These are phyloP conservation scores for Echiichthys vipera DNA, from an alignment of 2,797 vertebrate species.

Conservation along the genomic window DNA sequence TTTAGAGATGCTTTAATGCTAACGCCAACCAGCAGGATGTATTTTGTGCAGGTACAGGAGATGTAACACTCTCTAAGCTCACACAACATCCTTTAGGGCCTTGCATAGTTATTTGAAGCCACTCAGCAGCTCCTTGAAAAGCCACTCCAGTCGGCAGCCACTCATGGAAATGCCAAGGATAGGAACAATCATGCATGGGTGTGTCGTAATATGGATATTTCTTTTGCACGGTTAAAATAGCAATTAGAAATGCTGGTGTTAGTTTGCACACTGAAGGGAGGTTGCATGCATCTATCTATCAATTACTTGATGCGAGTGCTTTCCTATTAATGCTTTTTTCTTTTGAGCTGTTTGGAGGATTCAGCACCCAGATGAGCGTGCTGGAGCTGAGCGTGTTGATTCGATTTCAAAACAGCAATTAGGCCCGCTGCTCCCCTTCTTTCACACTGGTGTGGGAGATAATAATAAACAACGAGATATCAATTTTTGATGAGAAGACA, in stretches of 20 bases:
- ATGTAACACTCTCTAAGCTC: slow-evolving; percentile 41
- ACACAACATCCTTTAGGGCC: slow-evolving; percentile 47
- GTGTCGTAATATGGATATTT: slow-evolving; percentile 16
- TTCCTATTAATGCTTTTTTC: slow-evolving; percentile 26
- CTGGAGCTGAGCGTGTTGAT: slow-evolving; percentile 24
- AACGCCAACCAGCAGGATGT: slow-evolving; percentile 28
- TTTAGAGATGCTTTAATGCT: slow-evolving; percentile 44
- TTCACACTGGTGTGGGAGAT: slow-evolving; percentile 43
- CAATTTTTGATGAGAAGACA: slow-evolving; percentile 66
- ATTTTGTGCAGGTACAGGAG: slow-evolving; percentile 47
- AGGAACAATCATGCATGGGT: slow-evolving; percentile 23
- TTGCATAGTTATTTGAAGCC: slow-evolving; percentile 49
- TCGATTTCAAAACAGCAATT: slow-evolving; percentile 52
- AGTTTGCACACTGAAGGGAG: slow-evolving; percentile 1
- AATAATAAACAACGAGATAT: slow-evolving; percentile 62
- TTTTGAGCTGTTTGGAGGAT: slow-evolving; percentile 18
- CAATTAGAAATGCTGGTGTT: slow-evolving; percentile 10
- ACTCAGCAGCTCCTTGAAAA: slow-evolving; percentile 45
- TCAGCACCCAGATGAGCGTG: slow-evolving; percentile 7
- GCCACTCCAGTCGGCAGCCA: slow-evolving; percentile 17
- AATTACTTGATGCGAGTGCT: slow-evolving; percentile 16
- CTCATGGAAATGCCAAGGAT: slow-evolving; percentile 38
- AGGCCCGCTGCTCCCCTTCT: slow-evolving; percentile 38
- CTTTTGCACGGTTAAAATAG: slow-evolving; percentile 24
- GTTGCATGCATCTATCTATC: slow-evolving; percentile 14